Percentiles rank a stretch among this genome's conserved stretches.
phyloP scores from a whole-genome alignment of 2,888 invertebrate genomes.

The Bugula neritina region DNA sequence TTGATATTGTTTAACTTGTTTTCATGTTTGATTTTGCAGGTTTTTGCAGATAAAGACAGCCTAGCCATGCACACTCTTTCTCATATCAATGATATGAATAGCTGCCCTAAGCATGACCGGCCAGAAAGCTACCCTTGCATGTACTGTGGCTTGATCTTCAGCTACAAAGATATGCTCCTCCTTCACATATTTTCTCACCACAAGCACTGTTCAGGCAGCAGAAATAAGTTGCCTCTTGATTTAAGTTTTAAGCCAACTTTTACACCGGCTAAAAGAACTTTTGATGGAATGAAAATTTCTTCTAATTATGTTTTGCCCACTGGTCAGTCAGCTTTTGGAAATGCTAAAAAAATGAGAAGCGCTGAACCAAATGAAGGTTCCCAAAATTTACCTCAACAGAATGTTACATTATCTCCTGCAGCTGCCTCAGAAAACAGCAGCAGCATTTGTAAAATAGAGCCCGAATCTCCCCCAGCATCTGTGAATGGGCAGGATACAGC shows the following conservation, averaged over 20 bases:
- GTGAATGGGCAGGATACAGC: not conserved
- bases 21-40: not conserved
- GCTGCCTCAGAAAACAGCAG: not conserved
- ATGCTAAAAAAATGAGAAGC: not conserved
- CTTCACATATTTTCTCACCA: slow-evolving; percentile 10
- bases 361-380: not conserved
- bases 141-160: slow-evolving; percentile 9
- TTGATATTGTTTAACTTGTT: too few relatives aligned
- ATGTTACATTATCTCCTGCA: not conserved
- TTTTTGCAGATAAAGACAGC: not conserved
- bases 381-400: not conserved
- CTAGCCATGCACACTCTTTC: slow-evolving; percentile 17
- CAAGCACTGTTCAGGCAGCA: not conserved
- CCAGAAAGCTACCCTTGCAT: not conserved
- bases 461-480: not conserved
- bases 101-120: not conserved
- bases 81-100: not conserved
- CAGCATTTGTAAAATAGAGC: slow-evolving; percentile 10
- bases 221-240: not conserved
- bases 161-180: not conserved
- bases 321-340: not conserved
- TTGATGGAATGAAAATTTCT: not conserved
- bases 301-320: not conserved
- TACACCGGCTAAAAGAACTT: not conserved
- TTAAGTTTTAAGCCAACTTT: not conserved